Evolutionary conservation across 2,797 vertebrate genomes (phyloP), one percentile per base, ranked within the genome.

Genomic region (Tauraco hartlaubi): DNA sequence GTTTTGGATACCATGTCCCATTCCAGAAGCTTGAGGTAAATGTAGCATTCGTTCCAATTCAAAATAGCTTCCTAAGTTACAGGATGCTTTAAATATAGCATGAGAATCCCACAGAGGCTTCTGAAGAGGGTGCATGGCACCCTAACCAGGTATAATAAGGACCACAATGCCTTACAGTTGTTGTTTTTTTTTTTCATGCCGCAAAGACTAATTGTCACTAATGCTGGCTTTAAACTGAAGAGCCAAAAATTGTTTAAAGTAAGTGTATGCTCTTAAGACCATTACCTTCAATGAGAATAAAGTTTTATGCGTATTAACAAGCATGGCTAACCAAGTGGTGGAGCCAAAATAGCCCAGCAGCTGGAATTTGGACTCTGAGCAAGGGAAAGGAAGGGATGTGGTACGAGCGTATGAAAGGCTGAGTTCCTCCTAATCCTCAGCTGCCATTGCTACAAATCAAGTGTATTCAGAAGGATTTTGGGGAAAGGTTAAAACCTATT

Each of bases 21-120:
- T 98, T 98, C 97, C 97, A 97, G 84, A 94, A 87, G 92, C 91
- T 95, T 97, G 97, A 98, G 93, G 97, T 96, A 97, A 97, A 96
- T 16, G 76, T 37, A 91, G 84, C 68, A 74, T 58, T 96, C 56
- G 29, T 93, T 97, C 93, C 95, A 91, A 96, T 81, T 95, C 82
- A 90, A 96, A 98, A 98, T 98, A 97, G 97, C 97, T 95, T 96
- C 90, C 96, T 94, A 79, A 94, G 75, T 94, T 85, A 96, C 94
- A 96, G 88, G 90, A 85, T 85, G 49, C 88, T 96, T 95, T 97
- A 97, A 97, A 97, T 97, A 98, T 96, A 97, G 82, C 79, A 94
- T 86, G 71, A 92, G 83, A 92, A 63, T 71, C 90, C 91, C 83
- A 77, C 14, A 88, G 77, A 58, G 66, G 44, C 66, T 94, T 97